A percentile compares a stretch with the other conserved stretches of the same genome.
Evolutionary conservation across 2,888 invertebrate genomes (phyloP).

Genomic region (Salpingus planirostris): DNA sequence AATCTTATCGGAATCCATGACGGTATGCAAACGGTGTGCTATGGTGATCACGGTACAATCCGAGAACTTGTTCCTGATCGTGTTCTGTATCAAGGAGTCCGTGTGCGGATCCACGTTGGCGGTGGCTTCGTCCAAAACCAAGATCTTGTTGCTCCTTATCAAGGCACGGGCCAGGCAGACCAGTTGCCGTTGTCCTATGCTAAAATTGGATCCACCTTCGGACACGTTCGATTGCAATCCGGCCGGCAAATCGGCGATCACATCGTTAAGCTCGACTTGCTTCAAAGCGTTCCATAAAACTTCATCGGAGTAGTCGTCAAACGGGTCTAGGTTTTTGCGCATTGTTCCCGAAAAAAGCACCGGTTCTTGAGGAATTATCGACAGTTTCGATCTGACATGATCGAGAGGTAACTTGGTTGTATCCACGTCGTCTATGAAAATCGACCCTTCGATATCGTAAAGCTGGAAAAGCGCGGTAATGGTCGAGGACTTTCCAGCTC

Average conservation of each 20-base stretch:
- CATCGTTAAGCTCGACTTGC: constrained; percentile 40
- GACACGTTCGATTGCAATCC: constrained; percentile 35
- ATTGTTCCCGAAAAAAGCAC: constrained; percentile 70
- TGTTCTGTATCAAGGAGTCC: constrained; percentile 67
- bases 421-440: constrained; percentile 72
- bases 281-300: constrained; percentile 29
- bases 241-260: constrained; percentile 52
- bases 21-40: constrained; percentile 77
- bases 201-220: constrained; percentile 52
- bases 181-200: constrained; percentile 54
- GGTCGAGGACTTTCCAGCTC: constrained; percentile 76
- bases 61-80: constrained; percentile 66
- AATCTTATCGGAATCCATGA: constrained; percentile 80
- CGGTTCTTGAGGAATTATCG: constrained; percentile 82
- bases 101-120: constrained; percentile 77
- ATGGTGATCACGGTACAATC: constrained; percentile 78
- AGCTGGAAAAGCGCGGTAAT: constrained; percentile 75
- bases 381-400: constrained; percentile 65
- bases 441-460: constrained; percentile 66
- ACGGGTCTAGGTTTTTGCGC: constrained; percentile 37
- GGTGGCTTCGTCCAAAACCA: constrained; percentile 62
- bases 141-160: constrained; percentile 40
- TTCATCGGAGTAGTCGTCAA: constrained; percentile 29
- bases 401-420: constrained; percentile 63
- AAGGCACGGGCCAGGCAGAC: constrained; percentile 61